Evolutionary conservation across 2,888 invertebrate species (phyloP).

Genomic region (Eubasilissa splendida): DNA sequence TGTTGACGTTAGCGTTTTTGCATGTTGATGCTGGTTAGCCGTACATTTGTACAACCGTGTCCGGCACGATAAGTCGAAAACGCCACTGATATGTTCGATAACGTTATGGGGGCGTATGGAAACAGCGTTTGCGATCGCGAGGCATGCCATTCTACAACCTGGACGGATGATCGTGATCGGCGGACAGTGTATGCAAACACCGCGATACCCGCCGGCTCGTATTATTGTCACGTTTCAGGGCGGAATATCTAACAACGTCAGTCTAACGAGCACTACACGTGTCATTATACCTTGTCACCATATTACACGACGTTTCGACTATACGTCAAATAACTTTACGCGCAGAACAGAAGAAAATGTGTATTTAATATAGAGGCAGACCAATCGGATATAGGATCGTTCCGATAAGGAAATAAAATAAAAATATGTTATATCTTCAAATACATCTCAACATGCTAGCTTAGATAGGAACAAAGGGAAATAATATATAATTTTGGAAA

Average conservation of each 20-base stretch:
- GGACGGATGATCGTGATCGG: slow-evolving; percentile 7
- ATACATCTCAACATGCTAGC: too few species aligned
- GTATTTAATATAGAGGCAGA: too few species aligned
- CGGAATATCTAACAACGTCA: neutral
- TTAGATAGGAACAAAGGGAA: too few species aligned
- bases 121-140: neutral
- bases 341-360: too few species aligned
- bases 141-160: neutral
- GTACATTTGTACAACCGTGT: neutral
- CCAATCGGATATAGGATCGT: too few species aligned
- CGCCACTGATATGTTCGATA: neutral
- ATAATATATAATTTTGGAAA: too few species aligned
- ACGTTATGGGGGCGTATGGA: neutral
- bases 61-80: slow-evolving; percentile 17
- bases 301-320: too few species aligned
- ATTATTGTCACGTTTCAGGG: slow-evolving; percentile 20
- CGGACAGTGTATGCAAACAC: slow-evolving; percentile 10
- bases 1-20: slow-evolving; percentile 4
- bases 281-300: too few species aligned
- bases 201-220: neutral
- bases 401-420: too few species aligned
- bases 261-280: too few species aligned
- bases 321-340: too few species aligned
- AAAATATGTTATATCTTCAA: too few species aligned
- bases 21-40: neutral